Conservation (phyloP, 2,113 vertebrate genomes). For the Megaceryle torquata region DNA sequence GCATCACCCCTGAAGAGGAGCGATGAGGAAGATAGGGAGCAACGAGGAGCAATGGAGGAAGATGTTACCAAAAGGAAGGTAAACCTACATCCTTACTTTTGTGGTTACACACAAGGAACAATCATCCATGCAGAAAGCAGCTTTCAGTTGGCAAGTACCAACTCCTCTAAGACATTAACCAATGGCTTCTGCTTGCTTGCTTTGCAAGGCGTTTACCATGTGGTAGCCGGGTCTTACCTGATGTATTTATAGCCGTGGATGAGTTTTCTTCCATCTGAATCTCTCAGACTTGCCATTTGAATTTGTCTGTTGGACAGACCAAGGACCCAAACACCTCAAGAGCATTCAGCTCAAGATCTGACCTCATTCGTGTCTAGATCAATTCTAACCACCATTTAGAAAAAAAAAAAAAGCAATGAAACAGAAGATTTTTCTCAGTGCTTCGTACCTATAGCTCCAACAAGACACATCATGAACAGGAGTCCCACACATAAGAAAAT, state of each 20-base stretch:
- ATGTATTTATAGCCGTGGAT: not conserved
- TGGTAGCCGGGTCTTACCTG: not conserved
- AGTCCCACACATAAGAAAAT: slow-evolving; percentile 87
- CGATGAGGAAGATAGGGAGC: too few relatives aligned
- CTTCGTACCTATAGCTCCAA: slow-evolving; percentile 85
- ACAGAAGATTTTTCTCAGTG: not conserved
- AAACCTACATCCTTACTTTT: not conserved
- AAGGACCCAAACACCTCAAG: not conserved
- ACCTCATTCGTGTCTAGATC: not conserved
- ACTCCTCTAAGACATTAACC: not conserved
- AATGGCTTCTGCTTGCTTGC: not conserved
- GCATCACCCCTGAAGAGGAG: not conserved
- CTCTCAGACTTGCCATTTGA: not conserved
- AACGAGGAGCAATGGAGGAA: not conserved
- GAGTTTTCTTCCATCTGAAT: not conserved
- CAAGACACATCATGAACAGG: slow-evolving; percentile 89
- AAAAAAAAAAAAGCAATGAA: not conserved
- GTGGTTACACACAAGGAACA: not conserved
- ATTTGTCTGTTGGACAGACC: not conserved
- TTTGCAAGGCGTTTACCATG: not conserved
- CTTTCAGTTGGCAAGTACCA: not conserved
- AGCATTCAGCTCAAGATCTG: not conserved
- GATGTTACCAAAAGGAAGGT: not conserved
- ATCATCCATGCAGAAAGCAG: not conserved
- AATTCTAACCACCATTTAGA: not conserved